These are phyloP conservation scores for Baryphthengus martii DNA, from an alignment of 2,113 vertebrate genomes.

Conservation along the genomic window DNA sequence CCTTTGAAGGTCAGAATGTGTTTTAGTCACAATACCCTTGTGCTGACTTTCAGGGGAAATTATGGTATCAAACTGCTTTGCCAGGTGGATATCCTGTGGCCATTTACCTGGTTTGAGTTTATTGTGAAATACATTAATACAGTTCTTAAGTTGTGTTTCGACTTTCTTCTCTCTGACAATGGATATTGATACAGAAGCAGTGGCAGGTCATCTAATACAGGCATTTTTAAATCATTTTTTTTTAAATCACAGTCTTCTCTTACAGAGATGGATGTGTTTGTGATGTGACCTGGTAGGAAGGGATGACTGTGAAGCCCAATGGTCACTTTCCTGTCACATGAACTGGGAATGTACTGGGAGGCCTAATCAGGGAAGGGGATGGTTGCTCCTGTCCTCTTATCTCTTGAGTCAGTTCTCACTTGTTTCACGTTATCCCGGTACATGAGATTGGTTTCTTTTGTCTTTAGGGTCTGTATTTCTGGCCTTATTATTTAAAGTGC, in stretches of 20 bases:
- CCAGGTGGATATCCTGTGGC: not conserved
- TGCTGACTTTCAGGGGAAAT: not conserved
- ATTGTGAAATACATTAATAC: not conserved
- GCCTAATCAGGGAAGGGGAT: not conserved
- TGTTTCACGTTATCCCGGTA: not conserved
- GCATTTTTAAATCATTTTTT: not conserved
- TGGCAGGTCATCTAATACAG: not conserved
- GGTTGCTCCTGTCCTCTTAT: not conserved
- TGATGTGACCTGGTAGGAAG: not conserved
- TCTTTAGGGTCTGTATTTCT: not conserved
- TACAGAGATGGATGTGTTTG: not conserved
- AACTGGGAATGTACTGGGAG: not conserved
- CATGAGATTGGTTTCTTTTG: not conserved
- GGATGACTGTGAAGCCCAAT: not conserved
- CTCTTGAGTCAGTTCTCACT: not conserved
- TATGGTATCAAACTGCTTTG: not conserved
- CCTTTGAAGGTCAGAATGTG: not conserved
- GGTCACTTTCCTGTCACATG: not conserved
- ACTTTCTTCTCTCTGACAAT: not conserved
- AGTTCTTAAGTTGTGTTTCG: constrained; percentile 39
- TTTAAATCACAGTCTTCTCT: not conserved
- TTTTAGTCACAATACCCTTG: not conserved
- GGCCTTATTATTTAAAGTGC: not conserved
- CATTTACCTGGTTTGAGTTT: constrained; percentile 23
- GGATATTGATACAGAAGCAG: constrained; percentile 35